Evolutionary conservation across 2,888 invertebrate genomes (phyloP), one percentile per base, ranked within the genome.

Genomic region (Cosmorhoe ocellata): DNA sequence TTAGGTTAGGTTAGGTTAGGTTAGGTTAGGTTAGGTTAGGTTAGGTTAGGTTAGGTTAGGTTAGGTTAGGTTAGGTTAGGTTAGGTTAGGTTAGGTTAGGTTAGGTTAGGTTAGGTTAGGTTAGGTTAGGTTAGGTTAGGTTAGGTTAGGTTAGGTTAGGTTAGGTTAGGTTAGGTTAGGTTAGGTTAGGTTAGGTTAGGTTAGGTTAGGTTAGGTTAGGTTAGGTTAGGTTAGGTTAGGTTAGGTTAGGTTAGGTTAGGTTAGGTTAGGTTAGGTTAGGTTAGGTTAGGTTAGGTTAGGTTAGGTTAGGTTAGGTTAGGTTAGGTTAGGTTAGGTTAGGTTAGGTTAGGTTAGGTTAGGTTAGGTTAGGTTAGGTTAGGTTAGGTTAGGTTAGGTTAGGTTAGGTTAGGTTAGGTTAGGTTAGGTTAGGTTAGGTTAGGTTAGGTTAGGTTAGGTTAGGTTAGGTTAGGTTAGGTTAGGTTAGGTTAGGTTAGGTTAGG

Each of bases 161-260:
- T 38, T 38, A 38, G 51, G 55, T 51, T 51, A 57, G 54, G 54
- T 51, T 54, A 53, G 56, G 50, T 51, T 49, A 49, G 49, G 48
- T 51, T 56, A 49, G 56, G 56, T 51, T 52, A 56, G 56, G 51
- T 51, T 49, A 56, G 52, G 52, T 52, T 52, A 51, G 56, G 51
- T 48, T 48, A 45, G 52, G 49, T 51, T 49, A 51, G 55, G 54
- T 46, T 50, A 55, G 55, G 55, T 50, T 51, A 55, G 55, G 55
- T 50, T 50, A 55, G 55, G 55, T 50, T 51, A 55, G 55, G 55
- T 50, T 47, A 51, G 51, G 51, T 48, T 51, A 54, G 54, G 47
- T 49, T 45, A 45, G 45, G 44, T 48, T 54, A 44, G 44, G 43
- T 48, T 48, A 45, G 48, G 44, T 43, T 44, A 53, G 53, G 48